Evolutionary conservation across 2,113 vertebrate genomes (phyloP).

Genomic region (Seriola dumerili): DNA sequence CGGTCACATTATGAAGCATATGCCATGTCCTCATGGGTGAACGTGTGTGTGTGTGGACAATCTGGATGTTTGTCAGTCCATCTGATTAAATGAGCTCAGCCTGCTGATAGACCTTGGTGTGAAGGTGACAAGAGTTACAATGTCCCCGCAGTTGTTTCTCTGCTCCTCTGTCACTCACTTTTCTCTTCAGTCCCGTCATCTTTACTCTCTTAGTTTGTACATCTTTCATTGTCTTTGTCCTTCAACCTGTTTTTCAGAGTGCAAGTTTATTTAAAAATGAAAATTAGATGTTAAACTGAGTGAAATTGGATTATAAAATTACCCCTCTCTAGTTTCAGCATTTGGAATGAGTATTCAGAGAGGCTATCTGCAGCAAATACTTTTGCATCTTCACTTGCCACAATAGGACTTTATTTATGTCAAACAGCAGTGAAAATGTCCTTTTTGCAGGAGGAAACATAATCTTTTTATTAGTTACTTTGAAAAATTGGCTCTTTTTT

Average conservation of each 20-base stretch:
- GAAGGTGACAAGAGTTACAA: conserved; percentile 57
- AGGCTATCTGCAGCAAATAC: neutral
- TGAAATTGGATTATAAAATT: neutral
- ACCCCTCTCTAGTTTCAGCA: neutral
- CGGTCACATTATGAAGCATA: conserved; percentile 68
- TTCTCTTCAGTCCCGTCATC: neutral
- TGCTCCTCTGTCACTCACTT: conserved; percentile 32
- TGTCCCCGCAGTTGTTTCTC: conserved; percentile 42
- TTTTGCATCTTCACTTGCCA: neutral
- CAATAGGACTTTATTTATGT: no score
- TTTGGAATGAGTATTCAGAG: neutral
- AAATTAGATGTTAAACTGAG: neutral
- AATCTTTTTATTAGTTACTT: no score
- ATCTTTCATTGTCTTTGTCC: neutral
- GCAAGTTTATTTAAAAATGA: neutral
- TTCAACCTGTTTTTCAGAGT: neutral
- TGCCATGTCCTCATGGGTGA: conserved; percentile 47
- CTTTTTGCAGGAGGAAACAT: no score
- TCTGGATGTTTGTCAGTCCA: conserved; percentile 70
- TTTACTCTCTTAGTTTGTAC: neutral
- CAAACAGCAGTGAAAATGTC: no score
- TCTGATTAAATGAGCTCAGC: conserved; percentile 64
- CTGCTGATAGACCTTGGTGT: conserved; percentile 43
- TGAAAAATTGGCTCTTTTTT: no score
- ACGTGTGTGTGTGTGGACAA: conserved; percentile 36